These are phyloP conservation scores for Fundulus diaphanus DNA, from an alignment of 2,797 vertebrate genomes.

Conservation along the genomic window DNA sequence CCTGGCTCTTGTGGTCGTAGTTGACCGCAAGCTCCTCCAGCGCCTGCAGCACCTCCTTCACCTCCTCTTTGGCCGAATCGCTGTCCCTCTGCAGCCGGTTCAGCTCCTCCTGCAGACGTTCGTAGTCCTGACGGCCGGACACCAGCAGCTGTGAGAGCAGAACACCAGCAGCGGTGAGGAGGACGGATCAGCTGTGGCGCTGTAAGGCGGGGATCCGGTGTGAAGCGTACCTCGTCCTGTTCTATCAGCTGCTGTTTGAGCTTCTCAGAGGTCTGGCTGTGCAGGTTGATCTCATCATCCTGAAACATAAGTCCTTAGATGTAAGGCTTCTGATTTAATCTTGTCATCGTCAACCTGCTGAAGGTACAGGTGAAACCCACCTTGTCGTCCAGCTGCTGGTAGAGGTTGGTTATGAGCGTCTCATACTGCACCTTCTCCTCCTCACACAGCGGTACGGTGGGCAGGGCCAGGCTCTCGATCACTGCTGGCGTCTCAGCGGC, in stretches of 20 bases:
- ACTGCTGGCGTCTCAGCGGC: slow-evolving; percentile 78
- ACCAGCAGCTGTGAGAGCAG: slow-evolving; percentile 81
- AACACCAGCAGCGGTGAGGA: neutral
- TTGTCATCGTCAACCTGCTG: neutral
- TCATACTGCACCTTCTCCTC: slow-evolving; percentile 93
- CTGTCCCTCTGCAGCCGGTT: slow-evolving; percentile 90
- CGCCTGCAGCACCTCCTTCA: slow-evolving; percentile 97
- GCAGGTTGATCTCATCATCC: slow-evolving; percentile 98
- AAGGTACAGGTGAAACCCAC: slow-evolving; percentile 61
- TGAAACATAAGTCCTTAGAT: slow-evolving; percentile 62
- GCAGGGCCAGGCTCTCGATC: slow-evolving; percentile 81
- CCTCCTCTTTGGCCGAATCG: slow-evolving; percentile 91
- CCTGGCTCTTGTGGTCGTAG: slow-evolving; percentile 97
- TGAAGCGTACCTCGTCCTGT: slow-evolving; percentile 91
- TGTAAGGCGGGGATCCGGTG: neutral
- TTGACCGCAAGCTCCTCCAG: slow-evolving; percentile 97
- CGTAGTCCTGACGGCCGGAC: slow-evolving; percentile 87
- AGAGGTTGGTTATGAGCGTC: slow-evolving; percentile 89
- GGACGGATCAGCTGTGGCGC: neutral
- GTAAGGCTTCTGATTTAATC: neutral
- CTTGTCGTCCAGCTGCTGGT: slow-evolving; percentile 95
- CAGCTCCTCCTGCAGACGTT: slow-evolving; percentile 92
- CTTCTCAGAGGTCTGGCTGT: slow-evolving; percentile 91
- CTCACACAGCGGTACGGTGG: slow-evolving; percentile 77
- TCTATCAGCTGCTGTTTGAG: slow-evolving; percentile 94